These are phyloP conservation scores for Apodemus speciosus DNA, from an alignment of 2,113 vertebrate species.

Conservation along the genomic window DNA sequence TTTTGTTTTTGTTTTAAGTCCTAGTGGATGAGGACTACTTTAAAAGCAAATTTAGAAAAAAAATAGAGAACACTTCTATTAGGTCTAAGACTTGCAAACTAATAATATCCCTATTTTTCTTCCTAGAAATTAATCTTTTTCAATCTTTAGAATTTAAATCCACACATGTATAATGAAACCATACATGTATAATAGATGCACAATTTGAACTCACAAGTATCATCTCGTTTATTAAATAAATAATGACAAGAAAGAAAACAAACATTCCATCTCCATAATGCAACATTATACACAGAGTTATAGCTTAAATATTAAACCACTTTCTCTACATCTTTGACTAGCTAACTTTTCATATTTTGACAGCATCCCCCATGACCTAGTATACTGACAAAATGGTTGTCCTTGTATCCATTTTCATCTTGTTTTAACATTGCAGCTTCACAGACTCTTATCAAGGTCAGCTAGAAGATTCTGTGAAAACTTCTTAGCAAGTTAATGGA, in stretches of 20 bases:
- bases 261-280: background rate
- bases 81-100: background rate
- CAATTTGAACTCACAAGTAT: background rate
- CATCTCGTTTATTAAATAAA: background rate
- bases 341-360: background rate
- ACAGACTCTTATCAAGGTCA: slow-evolving; percentile 17
- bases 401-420: background rate
- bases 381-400: background rate
- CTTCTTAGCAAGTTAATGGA: slow-evolving; percentile 62
- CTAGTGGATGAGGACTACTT: background rate
- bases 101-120: background rate
- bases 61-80: background rate
- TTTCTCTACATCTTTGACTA: background rate
- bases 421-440: background rate
- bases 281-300: too few relatives aligned
- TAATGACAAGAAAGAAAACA: background rate
- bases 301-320: background rate
- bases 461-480: slow-evolving; percentile 32
- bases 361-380: background rate
- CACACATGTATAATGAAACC: background rate
- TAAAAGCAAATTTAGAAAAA: background rate
- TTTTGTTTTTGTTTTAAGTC: background rate
- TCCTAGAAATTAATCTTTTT: background rate
- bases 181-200: background rate
- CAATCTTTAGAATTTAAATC: background rate